Conservation (phyloP, 1,140 invertebrate genomes). For the Penaeus vannamei region DNA sequence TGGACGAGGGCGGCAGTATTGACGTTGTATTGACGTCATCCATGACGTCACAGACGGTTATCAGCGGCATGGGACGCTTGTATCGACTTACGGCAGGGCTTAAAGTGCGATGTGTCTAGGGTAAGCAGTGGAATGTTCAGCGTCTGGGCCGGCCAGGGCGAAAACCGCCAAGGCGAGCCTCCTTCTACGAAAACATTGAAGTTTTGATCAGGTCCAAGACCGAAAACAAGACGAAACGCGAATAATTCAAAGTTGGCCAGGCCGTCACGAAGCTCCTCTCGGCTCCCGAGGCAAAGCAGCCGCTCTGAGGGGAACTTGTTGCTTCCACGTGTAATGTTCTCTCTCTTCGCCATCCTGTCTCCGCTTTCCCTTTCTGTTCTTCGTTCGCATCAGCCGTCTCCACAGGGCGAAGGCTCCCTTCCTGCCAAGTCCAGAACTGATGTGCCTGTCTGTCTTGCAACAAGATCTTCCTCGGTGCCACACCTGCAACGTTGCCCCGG, state of each 20-base stretch:
- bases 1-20: constrained; percentile 51
- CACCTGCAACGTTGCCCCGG: too few relatives aligned
- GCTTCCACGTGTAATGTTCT: constrained; percentile 13
- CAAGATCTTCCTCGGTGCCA: too few relatives aligned
- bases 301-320: constrained; percentile 44
- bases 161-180: too few relatives aligned
- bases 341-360: too few relatives aligned
- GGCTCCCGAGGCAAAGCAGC: too few relatives aligned
- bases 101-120: constrained; percentile 54
- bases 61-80: constrained; percentile 38
- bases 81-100: constrained; percentile 61
- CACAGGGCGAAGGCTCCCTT: too few relatives aligned
- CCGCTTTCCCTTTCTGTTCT: too few relatives aligned
- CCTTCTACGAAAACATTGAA: constrained; percentile 51
- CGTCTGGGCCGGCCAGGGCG: background rate
- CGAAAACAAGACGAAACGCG: constrained; percentile 27
- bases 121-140: constrained; percentile 16
- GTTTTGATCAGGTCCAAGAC: constrained; percentile 45
- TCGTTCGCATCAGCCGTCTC: too few relatives aligned
- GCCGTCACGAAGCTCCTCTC: constrained; percentile 15
- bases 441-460: too few relatives aligned
- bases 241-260: constrained; percentile 23
- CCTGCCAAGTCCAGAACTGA: too few relatives aligned
- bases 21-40: constrained; percentile 62
- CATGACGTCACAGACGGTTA: constrained; percentile 52